phyloP scores from a whole-genome alignment of 2,797 vertebrate species.

The Anniella stebbinsi region DNA sequence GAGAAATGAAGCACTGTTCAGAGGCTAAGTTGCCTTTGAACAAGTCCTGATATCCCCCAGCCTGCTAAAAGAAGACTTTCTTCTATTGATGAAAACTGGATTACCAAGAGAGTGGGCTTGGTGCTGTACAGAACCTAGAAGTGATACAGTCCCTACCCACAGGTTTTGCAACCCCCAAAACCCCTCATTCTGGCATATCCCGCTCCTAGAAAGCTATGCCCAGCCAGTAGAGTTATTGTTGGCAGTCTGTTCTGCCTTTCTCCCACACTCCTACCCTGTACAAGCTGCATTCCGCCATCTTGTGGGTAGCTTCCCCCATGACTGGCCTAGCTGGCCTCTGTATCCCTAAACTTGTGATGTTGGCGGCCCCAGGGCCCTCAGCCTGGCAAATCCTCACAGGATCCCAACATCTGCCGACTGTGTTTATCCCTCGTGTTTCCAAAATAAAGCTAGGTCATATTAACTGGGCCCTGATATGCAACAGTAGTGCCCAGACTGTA shows the following conservation, averaged over 20 bases:
- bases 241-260: not conserved
- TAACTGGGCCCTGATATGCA: not conserved
- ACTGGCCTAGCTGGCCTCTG: not conserved
- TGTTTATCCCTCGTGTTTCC: not conserved
- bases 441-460: not conserved
- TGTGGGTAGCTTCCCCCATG: not conserved
- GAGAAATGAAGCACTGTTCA: not conserved
- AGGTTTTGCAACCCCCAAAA: not conserved
- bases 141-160: not conserved
- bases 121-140: not conserved
- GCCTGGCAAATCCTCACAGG: not conserved
- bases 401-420: not conserved
- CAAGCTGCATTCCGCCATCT: not conserved
- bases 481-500: not conserved
- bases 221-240: too few species aligned
- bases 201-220: not conserved
- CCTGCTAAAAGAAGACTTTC: not conserved
- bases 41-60: too few species aligned
- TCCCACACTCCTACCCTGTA: not conserved
- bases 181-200: not conserved
- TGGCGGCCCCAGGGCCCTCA: not conserved
- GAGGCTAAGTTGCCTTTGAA: not conserved
- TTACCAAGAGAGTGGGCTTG: not conserved
- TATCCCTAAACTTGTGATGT: rapidly evolving
- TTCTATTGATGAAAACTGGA: not conserved